Conservation (phyloP, 1,140 invertebrate genomes). For the Leptestheria dahalacensis region DNA sequence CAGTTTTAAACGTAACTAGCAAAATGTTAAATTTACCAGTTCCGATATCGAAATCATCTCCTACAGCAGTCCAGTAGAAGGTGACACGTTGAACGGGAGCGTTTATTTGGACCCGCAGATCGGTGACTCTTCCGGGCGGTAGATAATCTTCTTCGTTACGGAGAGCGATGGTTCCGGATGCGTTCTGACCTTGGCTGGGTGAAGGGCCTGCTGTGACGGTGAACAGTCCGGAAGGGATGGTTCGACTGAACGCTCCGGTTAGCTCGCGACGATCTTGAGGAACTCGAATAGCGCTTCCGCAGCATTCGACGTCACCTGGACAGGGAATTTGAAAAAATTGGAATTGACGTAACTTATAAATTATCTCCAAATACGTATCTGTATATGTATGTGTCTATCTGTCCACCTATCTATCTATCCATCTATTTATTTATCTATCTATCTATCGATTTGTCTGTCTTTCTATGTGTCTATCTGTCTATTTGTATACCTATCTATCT, state of each 20-base stretch:
- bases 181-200: neutral
- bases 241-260: slow-evolving; percentile 17
- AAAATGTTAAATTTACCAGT: too few relatives aligned
- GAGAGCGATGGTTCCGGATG: neutral
- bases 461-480: too few relatives aligned
- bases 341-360: neutral
- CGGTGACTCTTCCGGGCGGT: slow-evolving; percentile 26
- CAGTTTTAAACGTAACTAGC: too few relatives aligned
- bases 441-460: too few relatives aligned
- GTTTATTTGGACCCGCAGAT: slow-evolving; percentile 22
- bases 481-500: too few relatives aligned
- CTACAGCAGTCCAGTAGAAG: slow-evolving; percentile 25
- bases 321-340: neutral
- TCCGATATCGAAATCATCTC: slow-evolving; percentile 25
- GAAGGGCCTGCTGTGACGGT: slow-evolving; percentile 6
- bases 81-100: slow-evolving; percentile 22
- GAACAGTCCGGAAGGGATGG: slow-evolving; percentile 16
- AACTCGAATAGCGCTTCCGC: slow-evolving; percentile 15
- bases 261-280: slow-evolving; percentile 1
- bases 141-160: too few relatives aligned
- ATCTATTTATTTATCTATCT: too few relatives aligned
- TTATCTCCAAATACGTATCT: neutral
- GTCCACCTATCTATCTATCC: too few relatives aligned
- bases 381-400: too few relatives aligned
- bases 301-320: slow-evolving; percentile 15